Base-by-base conservation (phyloP, 2,888 invertebrate genomes). In the Epistrophe eligans region DNA sequence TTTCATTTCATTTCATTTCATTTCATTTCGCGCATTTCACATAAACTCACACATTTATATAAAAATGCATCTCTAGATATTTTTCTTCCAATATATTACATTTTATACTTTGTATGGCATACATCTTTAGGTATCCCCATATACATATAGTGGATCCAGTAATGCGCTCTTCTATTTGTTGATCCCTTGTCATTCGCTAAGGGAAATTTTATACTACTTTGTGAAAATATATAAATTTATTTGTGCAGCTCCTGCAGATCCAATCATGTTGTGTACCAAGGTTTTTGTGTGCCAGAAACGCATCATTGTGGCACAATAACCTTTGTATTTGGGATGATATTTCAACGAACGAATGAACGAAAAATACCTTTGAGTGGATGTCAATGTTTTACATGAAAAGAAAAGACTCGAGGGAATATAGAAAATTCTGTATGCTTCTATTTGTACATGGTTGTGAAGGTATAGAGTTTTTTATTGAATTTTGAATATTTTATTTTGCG, bases 1-100 rank as follows among this genome's bases (percentile, higher is more conserved):
- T 83, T 83, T 72, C 77, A 84, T 79, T 79, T 84, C 70, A 74
- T 74, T 74, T 73, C 79, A 3, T 3, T 24, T 84, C 70, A 74
- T 74, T 74, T 73, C 79, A 3, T 3, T 24, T n/a, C n/a, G 73
- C 77, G 67, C 28, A 62, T 64, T 43, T 52, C 67, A 52, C 35
- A 50, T 38, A 40, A 15, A 9, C 38, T 24, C 3, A 24, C 3
- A 24, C 24, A 24, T 3, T 15, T 10, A 2, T 28, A 4, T 28
- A n/a, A 19, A n/a, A 45, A 35, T 73, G 19, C 17, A 48, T 60
- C 35, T 74, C 24, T 9, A 24, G 9, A 8, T 13, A 64, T 52
- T 50, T 40, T 17, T 9, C 32, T 58, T 45, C 13, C 38, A 57
- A 82, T 62, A 38, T 58, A 5, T 17, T 83, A 55, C 48, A 83